Base-by-base conservation (phyloP, 2,797 vertebrate genomes). In the Cyclopterus lumpus region DNA sequence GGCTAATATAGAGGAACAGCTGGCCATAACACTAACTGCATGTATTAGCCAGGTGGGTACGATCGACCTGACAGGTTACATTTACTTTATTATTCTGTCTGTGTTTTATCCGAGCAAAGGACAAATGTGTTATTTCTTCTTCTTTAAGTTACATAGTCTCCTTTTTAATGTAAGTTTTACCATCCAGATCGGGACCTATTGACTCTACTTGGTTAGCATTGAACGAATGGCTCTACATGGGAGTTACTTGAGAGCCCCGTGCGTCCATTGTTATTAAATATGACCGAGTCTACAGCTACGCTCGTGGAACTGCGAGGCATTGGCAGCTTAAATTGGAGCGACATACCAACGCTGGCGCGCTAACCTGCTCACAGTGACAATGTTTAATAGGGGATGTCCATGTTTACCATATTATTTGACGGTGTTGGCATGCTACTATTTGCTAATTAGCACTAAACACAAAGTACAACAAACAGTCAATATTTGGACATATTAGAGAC, bases 1-100 rank as follows among this genome's bases (percentile, higher is more conserved):
- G 10, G 20, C 26, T 75, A 63, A 61, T 38, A 63, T 49, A 55
- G 54, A 65, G 55, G 16, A 59, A 79, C 81, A 85, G 82, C 80
- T 84, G 82, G 81, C 67, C 61, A 7, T 67, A 61, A 70, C 54
- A n/a, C 66, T 44, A 48, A 69, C 63, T 48, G 67, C 76, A 85
- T 74, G 67, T 71, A 67, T 85, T 54, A 68, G 64, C 34, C 53
- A 48, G 48, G 60, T 70, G 61, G 72, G 36, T 20, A 18, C 58
- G 12, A 58, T 67, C 62, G 67, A 38, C 38, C 12, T 28, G 11
- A 48, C 18, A 42, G 30, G 75, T 6, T 14, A 20, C 12, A 12
- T 48, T 34, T 4, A 4, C 22, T 71, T 34, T 11, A n/a, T 11
- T 22, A 8, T 51, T 61, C 8, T 44, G 10, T 30, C 4, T 69